These are phyloP conservation scores for Pollachius pollachius DNA, from an alignment of 2,113 vertebrate species.

Conservation along the genomic window DNA sequence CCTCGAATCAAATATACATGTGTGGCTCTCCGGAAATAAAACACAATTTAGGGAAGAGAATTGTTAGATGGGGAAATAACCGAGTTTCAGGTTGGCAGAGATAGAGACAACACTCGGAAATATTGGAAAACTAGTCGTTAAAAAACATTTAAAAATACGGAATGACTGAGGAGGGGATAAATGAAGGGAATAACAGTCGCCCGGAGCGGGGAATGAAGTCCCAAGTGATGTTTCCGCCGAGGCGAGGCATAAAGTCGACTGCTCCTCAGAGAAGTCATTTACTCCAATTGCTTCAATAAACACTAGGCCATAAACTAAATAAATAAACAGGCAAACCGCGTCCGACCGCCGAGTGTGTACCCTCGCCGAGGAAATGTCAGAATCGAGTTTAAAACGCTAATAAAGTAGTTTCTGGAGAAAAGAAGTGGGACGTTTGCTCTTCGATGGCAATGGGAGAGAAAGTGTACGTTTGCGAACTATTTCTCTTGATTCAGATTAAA, in stretches of 20 bases:
- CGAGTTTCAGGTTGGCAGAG: no score
- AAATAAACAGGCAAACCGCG: slow-evolving; percentile 6
- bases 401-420: slow-evolving; percentile 16
- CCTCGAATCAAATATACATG: no score
- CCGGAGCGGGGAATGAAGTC: background rate
- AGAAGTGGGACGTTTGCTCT: no score
- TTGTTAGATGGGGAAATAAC: no score
- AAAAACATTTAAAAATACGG: slow-evolving; percentile 1
- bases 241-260: slow-evolving; percentile 18
- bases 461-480: no score
- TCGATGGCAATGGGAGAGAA: no score
- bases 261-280: slow-evolving; percentile 36
- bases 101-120: no score
- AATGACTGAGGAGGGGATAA: background rate
- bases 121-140: background rate
- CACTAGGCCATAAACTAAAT: slow-evolving; percentile 26
- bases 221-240: slow-evolving; percentile 20
- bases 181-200: background rate
- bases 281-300: slow-evolving; percentile 49
- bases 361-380: slow-evolving; percentile 35
- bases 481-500: no score
- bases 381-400: slow-evolving; percentile 32
- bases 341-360: slow-evolving; percentile 33
- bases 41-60: no score
- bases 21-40: no score